Percentiles rank a stretch among this genome's conserved stretches.
These are phyloP conservation scores for Squalus acanthias DNA, from an alignment of 2,797 vertebrate genomes.

Conservation along the genomic window DNA sequence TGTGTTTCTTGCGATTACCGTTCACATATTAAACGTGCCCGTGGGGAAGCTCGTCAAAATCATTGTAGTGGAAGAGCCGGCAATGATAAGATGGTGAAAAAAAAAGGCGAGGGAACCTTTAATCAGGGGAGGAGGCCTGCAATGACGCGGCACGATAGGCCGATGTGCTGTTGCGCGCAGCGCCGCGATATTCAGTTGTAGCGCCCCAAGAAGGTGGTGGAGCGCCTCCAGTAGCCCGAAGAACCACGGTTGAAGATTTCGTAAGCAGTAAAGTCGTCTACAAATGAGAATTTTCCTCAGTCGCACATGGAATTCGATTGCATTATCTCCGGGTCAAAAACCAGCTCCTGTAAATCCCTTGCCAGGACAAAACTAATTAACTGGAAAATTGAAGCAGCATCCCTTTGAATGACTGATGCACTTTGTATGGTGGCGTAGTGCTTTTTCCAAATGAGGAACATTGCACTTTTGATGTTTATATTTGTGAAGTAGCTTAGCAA, in stretches of 20 bases:
- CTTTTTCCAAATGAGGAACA: not conserved
- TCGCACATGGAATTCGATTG: slow-evolving; percentile 40
- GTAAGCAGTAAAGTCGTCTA: not conserved
- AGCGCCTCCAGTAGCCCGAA: no score
- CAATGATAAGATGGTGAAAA: slow-evolving; percentile 36
- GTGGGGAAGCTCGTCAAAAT: slow-evolving; percentile 43
- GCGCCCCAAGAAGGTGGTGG: no score
- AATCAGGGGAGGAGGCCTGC: no score
- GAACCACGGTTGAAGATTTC: not conserved
- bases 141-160: no score
- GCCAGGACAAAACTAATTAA: slow-evolving; percentile 43
- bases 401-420: not conserved
- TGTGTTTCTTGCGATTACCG: not conserved
- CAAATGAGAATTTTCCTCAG: slow-evolving; percentile 31
- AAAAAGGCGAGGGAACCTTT: no score
- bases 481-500: not conserved
- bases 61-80: slow-evolving; percentile 12
- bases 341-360: slow-evolving; percentile 37
- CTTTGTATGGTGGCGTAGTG: no score
- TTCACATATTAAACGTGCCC: not conserved
- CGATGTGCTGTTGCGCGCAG: no score
- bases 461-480: not conserved
- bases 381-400: slow-evolving; percentile 36
- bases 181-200: no score
- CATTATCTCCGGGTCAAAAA: slow-evolving; percentile 40